Percentiles rank a stretch among this genome's conserved stretches.
Conservation (phyloP, 2,797 vertebrate genomes). For the Pseudochirops cupreus region DNA sequence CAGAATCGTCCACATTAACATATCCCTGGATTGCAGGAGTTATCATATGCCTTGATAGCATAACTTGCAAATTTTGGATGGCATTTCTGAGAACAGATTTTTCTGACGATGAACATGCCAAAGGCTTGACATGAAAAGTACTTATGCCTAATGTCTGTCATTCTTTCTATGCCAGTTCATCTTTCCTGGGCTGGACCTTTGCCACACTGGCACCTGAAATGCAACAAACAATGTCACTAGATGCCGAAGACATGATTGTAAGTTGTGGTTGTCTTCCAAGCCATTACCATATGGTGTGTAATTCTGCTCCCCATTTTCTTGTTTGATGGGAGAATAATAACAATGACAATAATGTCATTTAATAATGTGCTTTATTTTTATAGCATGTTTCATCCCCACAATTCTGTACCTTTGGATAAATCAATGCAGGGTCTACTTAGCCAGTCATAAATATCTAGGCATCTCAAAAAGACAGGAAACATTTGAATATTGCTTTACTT, state of each 20-base stretch:
- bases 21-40: slow-evolving; percentile 82
- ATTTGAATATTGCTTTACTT: slow-evolving; percentile 54
- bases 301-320: slow-evolving; percentile 66
- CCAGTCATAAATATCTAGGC: slow-evolving; percentile 53
- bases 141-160: slow-evolving; percentile 86
- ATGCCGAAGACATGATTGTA: slow-evolving; percentile 75
- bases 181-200: slow-evolving; percentile 82
- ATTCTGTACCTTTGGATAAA: slow-evolving; percentile 64
- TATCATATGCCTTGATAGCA: slow-evolving; percentile 82
- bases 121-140: slow-evolving; percentile 85
- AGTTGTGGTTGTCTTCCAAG: slow-evolving; percentile 79
- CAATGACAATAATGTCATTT: slow-evolving; percentile 69
- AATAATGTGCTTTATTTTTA: slow-evolving; percentile 74
- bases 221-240: slow-evolving; percentile 78
- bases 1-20: slow-evolving; percentile 79
- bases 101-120: slow-evolving; percentile 84
- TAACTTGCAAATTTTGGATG: slow-evolving; percentile 84
- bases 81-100: slow-evolving; percentile 86
- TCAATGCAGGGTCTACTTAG: neutral
- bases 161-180: slow-evolving; percentile 85
- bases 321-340: slow-evolving; percentile 66
- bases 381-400: slow-evolving; percentile 36
- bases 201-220: slow-evolving; percentile 83
- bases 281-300: slow-evolving; percentile 77
- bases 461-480: neutral